phyloP scores from a whole-genome alignment of 2,797 vertebrate species.

The Chromis chromis region DNA sequence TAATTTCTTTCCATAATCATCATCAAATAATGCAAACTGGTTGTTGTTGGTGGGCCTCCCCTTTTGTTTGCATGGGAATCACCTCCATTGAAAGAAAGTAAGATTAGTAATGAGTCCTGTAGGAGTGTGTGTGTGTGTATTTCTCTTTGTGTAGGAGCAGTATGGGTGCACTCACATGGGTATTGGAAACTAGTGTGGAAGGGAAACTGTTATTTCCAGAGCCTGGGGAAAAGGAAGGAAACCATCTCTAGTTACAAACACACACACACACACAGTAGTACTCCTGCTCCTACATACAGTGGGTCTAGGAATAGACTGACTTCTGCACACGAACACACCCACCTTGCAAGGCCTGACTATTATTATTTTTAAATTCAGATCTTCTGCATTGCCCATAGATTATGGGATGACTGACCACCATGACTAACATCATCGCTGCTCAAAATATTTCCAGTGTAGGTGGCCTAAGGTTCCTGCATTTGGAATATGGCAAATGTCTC shows the following conservation, averaged over 20 bases:
- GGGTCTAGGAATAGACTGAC: constrained; percentile 69
- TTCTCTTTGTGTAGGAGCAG: constrained; percentile 35
- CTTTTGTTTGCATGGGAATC: neutral
- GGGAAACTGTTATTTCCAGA: constrained; percentile 71
- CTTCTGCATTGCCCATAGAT: constrained; percentile 47
- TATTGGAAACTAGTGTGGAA: constrained; percentile 41
- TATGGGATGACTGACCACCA: constrained; percentile 63
- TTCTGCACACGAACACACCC: constrained; percentile 58
- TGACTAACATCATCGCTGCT: constrained; percentile 61
- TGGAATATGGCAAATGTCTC: constrained; percentile 48
- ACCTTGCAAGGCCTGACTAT: constrained; percentile 53
- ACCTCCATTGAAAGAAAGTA: neutral
- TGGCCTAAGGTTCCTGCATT: constrained; percentile 38
- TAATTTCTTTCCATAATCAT: neutral
- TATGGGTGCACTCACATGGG: constrained; percentile 23
- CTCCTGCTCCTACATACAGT: constrained; percentile 58
- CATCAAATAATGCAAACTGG: too few relatives aligned
- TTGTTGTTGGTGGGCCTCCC: neutral
- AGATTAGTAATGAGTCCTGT: constrained; percentile 4
- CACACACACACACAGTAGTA: constrained; percentile 54
- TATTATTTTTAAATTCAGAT: constrained; percentile 60
- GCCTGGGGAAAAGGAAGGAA: constrained; percentile 73
- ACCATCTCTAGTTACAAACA: constrained; percentile 59
- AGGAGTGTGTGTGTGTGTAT: constrained; percentile 3
- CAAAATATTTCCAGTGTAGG: constrained; percentile 60